Conservation (phyloP, 2,888 invertebrate genomes). For the Lochmaea crataegi region DNA sequence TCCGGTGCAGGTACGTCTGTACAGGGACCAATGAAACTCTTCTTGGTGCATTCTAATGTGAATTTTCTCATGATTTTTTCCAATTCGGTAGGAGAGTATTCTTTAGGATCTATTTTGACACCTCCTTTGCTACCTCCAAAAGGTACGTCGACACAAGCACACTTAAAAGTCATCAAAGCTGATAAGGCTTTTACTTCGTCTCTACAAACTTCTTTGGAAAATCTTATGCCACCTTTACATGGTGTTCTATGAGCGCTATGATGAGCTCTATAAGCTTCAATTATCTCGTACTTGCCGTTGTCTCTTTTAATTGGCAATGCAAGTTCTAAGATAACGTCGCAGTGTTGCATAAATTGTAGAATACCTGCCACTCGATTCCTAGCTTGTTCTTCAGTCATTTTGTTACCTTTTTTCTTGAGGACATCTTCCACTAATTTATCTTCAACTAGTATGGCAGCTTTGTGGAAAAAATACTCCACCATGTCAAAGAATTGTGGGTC, state of each 20-base stretch:
- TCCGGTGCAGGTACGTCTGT: slow-evolving; percentile 98
- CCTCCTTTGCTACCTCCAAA: slow-evolving; percentile 98
- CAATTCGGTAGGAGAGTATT: slow-evolving; percentile 89
- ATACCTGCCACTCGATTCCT: slow-evolving; percentile 95
- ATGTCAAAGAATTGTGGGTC: slow-evolving; percentile 88
- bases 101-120: slow-evolving; percentile 92
- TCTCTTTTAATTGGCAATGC: slow-evolving; percentile 95
- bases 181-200: slow-evolving; percentile 97
- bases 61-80: slow-evolving; percentile 92
- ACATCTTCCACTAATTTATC: slow-evolving; percentile 87
- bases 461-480: slow-evolving; percentile 99
- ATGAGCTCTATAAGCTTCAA: slow-evolving; percentile 96
- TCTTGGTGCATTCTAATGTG: slow-evolving; percentile 85
- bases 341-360: slow-evolving; percentile 94
- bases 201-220: slow-evolving; percentile 87
- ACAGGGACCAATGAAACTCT: slow-evolving; percentile 87
- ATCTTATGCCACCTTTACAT: slow-evolving; percentile 90
- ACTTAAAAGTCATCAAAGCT: slow-evolving; percentile 98
- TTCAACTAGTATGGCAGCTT: slow-evolving; percentile 89
- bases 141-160: slow-evolving; percentile 97
- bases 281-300: slow-evolving; percentile 96
- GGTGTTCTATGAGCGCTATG: slow-evolving; percentile 96
- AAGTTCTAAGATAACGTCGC: slow-evolving; percentile 90
- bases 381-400: slow-evolving; percentile 83
- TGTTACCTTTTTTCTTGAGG: slow-evolving; percentile 72